Conservation (phyloP, 2,888 invertebrate genomes). For the Cephalotes varians region DNA sequence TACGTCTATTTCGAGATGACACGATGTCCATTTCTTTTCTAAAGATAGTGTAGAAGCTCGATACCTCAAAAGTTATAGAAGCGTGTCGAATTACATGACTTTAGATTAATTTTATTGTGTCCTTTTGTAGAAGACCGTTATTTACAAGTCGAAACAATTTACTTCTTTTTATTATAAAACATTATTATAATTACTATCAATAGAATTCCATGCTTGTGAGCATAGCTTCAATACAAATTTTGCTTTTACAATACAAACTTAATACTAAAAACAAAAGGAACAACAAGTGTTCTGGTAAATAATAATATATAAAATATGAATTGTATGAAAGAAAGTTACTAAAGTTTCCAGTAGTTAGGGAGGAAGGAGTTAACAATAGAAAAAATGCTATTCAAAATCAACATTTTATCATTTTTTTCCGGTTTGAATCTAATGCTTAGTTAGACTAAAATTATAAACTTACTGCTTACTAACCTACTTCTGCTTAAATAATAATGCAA, state of each 20-base stretch:
- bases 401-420: neutral
- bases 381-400: neutral
- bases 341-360: neutral
- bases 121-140: neutral
- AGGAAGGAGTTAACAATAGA: neutral
- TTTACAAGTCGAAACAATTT: neutral
- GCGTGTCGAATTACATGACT: neutral
- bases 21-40: slow-evolving; percentile 79
- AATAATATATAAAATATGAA: neutral
- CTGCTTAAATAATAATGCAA: neutral
- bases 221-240: neutral
- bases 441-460: neutral
- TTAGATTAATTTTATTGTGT: neutral
- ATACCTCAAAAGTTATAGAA: neutral
- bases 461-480: neutral
- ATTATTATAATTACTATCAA: neutral
- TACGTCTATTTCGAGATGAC: slow-evolving; percentile 81
- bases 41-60: neutral
- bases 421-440: neutral
- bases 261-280: neutral
- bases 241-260: neutral
- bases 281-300: neutral
- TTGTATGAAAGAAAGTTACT: neutral
- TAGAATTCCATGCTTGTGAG: neutral
- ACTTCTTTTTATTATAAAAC: neutral